Percentiles rank a stretch among this genome's conserved stretches.
Conservation (phyloP, 2,888 invertebrate species). For the Balanococcus diminutus region DNA sequence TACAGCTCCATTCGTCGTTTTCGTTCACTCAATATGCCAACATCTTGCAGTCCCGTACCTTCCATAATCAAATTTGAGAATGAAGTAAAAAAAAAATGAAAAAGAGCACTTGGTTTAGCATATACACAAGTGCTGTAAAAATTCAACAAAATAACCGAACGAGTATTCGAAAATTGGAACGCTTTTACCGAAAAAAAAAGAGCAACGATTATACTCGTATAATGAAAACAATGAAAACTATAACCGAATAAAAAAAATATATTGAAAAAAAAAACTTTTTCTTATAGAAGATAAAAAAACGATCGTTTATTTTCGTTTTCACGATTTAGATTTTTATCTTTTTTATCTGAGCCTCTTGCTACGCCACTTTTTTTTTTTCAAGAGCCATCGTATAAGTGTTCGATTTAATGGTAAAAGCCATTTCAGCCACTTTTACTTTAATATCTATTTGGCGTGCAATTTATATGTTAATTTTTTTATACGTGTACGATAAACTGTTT, state of each 20-base stretch:
- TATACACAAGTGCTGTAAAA: neutral
- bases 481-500: neutral
- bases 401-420: neutral
- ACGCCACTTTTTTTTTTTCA: neutral
- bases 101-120: neutral
- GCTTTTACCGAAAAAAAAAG: neutral
- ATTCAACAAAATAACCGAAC: neutral
- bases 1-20: neutral
- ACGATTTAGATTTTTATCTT: constrained; percentile 6
- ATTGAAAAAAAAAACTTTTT: neutral
- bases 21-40: neutral
- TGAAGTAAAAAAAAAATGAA: neutral
- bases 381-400: neutral
- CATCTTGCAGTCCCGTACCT: neutral
- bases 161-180: neutral
- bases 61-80: neutral
- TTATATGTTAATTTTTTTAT: constrained; percentile 21
- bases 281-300: neutral
- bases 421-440: neutral
- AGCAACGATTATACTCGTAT: neutral
- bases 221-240: neutral
- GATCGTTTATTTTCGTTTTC: neutral
- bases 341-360: neutral
- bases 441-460: neutral
- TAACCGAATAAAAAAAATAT: neutral